phyloP scores from a whole-genome alignment of 2,113 vertebrate species.

The Dipodomys merriami region DNA sequence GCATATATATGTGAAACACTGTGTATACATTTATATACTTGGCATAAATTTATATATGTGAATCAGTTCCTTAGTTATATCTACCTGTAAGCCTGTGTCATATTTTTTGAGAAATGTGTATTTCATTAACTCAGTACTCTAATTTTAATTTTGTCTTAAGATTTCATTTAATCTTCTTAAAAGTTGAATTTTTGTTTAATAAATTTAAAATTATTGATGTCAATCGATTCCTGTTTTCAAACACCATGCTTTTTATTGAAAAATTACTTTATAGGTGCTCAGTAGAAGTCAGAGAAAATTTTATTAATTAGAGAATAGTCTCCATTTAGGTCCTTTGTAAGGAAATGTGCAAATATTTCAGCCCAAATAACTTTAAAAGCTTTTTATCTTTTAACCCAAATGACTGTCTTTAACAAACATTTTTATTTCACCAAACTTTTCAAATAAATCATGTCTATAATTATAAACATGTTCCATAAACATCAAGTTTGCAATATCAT shows the following conservation, averaged over 20 bases:
- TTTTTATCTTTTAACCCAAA: conserved; percentile 22
- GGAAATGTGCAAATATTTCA: background rate
- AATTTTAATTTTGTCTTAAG: background rate
- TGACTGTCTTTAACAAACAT: background rate
- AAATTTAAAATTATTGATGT: background rate
- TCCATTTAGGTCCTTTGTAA: background rate
- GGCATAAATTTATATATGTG: background rate
- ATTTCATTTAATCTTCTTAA: background rate
- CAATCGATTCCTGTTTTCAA: background rate
- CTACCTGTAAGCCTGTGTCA: background rate
- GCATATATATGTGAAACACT: no score
- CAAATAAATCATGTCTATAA: background rate
- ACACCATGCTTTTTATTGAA: background rate
- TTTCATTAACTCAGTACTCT: no score
- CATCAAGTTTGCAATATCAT: background rate
- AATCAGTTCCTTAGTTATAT: background rate
- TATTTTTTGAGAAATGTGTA: no score
- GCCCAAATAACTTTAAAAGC: background rate
- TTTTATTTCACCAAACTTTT: conserved; percentile 1
- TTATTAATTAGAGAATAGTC: background rate
- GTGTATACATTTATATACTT: background rate
- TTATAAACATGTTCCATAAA: background rate
- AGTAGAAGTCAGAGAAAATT: background rate
- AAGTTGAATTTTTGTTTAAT: background rate
- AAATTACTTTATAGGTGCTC: background rate